phyloP scores from a whole-genome alignment of 1,140 invertebrate species.

The Chymomyza costata region DNA sequence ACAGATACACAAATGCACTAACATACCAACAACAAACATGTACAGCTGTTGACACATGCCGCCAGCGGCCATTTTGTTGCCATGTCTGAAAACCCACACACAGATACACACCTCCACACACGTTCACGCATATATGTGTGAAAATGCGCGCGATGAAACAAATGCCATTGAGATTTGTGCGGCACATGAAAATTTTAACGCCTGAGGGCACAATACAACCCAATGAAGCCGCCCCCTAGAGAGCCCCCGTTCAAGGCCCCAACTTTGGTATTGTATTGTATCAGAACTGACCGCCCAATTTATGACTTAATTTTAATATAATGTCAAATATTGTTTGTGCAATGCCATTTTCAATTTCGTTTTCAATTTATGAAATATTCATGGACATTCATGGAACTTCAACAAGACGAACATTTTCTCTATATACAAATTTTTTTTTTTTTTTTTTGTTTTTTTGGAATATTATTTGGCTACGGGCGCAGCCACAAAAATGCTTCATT shows the following conservation, averaged over 20 bases:
- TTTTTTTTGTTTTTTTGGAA: conserved; percentile 2
- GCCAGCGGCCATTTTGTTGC: conserved; percentile 55
- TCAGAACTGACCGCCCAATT: conserved; percentile 24
- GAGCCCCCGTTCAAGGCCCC: no score
- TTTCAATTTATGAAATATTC: conserved; percentile 36
- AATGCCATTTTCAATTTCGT: conserved; percentile 54
- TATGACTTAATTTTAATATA: conserved; percentile 65
- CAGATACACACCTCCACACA: no score
- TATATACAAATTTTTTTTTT: no score
- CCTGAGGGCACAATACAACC: conserved; percentile 33
- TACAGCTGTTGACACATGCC: conserved; percentile 59
- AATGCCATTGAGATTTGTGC: conserved; percentile 56
- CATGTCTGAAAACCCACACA: conserved; percentile 41
- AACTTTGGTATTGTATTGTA: no score
- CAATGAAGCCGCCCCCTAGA: neutral
- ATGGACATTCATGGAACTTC: neutral
- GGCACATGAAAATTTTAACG: conserved; percentile 57
- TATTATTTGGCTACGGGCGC: conserved; percentile 7
- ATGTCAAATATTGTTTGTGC: conserved; percentile 59
- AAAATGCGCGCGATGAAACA: conserved; percentile 18
- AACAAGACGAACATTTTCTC: no score
- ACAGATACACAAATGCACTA: conserved; percentile 9
- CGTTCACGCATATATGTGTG: no score
- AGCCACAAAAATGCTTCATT: conserved; percentile 65
- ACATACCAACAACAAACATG: no score